phyloP scores from a whole-genome alignment of 2,113 vertebrate genomes.

The Gavialis gangeticus region DNA sequence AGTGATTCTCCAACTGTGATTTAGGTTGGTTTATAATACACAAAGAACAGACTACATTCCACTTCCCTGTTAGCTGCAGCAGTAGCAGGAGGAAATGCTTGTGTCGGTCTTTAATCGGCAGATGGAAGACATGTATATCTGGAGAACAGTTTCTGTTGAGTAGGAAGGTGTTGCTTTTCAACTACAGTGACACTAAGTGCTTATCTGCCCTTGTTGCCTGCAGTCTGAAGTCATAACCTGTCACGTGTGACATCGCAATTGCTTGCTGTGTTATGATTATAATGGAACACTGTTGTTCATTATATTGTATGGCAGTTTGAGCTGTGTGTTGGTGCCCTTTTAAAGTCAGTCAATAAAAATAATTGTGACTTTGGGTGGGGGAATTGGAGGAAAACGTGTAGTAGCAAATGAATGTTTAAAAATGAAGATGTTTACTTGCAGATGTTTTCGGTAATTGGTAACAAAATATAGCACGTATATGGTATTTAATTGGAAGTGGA shows the following conservation, averaged over 20 bases:
- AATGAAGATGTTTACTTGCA: constrained; percentile 37
- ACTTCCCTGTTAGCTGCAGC: constrained; percentile 5
- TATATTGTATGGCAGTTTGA: neutral
- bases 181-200: neutral
- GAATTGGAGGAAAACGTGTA: constrained; percentile 32
- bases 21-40: neutral
- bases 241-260: constrained; percentile 54
- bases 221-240: constrained; percentile 46
- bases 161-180: constrained; percentile 48
- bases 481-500: constrained; percentile 54
- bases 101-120: constrained; percentile 25
- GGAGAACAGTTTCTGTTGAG: constrained; percentile 40
- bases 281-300: neutral
- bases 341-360: constrained; percentile 59
- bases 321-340: constrained; percentile 25
- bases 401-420: constrained; percentile 29
- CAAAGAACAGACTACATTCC: neutral
- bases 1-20: neutral
- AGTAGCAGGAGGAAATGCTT: constrained; percentile 34
- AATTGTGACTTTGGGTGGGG: constrained; percentile 34
- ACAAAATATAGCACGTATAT: constrained; percentile 24
- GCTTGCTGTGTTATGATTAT: constrained; percentile 23
- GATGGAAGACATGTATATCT: constrained; percentile 38
- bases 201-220: constrained; percentile 62
- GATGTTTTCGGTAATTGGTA: constrained; percentile 24